Evolutionary conservation across 30 jellyfish, hydroid and myxozoan species (phyloP).

Genomic region (Hydractinia echinata): DNA sequence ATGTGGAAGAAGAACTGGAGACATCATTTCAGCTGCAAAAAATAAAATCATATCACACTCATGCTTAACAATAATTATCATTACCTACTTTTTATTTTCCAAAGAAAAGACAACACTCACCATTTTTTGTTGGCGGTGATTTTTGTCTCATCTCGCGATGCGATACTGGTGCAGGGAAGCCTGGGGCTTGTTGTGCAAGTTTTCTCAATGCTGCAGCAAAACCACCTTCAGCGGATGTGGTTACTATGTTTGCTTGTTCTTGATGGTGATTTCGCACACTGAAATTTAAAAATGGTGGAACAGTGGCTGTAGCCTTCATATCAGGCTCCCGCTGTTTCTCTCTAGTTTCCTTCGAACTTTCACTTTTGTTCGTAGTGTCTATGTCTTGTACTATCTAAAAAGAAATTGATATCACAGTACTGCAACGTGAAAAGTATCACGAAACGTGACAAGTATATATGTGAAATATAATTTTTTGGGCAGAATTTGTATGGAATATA

Average conservation of each 20-base stretch:
- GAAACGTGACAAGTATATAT: too few species aligned
- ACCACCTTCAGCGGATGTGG: constrained; percentile 77
- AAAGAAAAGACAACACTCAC: neutral
- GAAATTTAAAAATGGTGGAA: constrained; percentile 71
- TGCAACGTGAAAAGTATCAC: too few species aligned
- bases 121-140: constrained; percentile 8
- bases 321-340: neutral
- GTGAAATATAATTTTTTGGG: too few species aligned
- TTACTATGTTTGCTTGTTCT: constrained; percentile 43
- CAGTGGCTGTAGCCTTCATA: constrained; percentile 97
- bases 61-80: too few species aligned
- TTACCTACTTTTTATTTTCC: neutral
- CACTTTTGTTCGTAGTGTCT: too few species aligned
- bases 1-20: constrained; percentile 1
- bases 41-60: neutral
- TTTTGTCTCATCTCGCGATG: neutral
- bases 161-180: constrained; percentile 2
- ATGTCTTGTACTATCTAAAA: too few species aligned
- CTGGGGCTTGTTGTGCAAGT: constrained; percentile 76
- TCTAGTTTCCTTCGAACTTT: neutral
- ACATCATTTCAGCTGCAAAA: constrained; percentile 2
- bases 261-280: constrained; percentile 42
- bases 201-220: constrained; percentile 92
- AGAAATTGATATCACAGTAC: too few species aligned
- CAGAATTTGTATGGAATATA: too few species aligned